Evolutionary conservation across 2,888 invertebrate genomes (phyloP), one percentile per base, ranked within the genome.

Genomic region (Pterostichus madidus): DNA sequence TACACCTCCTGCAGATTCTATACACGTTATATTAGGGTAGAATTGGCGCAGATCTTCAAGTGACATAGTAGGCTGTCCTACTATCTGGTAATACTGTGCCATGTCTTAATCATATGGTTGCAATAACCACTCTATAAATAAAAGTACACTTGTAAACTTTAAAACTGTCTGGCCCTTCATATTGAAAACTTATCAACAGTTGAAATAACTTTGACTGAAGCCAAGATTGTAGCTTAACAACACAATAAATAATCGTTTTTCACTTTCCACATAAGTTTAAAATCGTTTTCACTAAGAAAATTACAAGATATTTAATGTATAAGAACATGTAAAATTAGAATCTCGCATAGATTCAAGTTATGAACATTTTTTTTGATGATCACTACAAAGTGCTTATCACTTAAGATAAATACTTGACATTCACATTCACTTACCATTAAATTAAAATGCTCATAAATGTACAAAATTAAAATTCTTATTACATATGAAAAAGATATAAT

Each of bases 81-180:
- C 91, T 88, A 94, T 93, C 87, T 94, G 94, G 89, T 92, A 94
- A 90, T 93, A 94, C 89, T 94, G 94, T 89, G 94, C 94, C 94
- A 94, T 94, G 76, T 35, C 52, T 13, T 53, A 31, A 52, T 76
- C 5, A 76, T 17, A 7, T 76, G 49, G 53, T 76, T 31, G 7
- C 24, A 46, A 76, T 35, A 71, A 71, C 56, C 71, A 80, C 35
- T 53, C 11, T 44, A 78, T 61, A 35, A 11, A 59, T 79, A 13
- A 53, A 64, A 64, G 10, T 31, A 64, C 13, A 64, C n/a, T 32
- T n/a, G 13, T 35, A 59, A 59, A 59, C 17, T 15, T 15, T 15
- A 13, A 17, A 17, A 56, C 31, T 11, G 11, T 24, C 11, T 15
- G 10, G 5, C 24, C 1, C 59, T 59, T 24, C 24, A 59, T 59